Percentiles rank a stretch among this genome's conserved stretches.
These are phyloP conservation scores for Noctua comes DNA, from an alignment of 2,888 invertebrate genomes.

Conservation along the genomic window DNA sequence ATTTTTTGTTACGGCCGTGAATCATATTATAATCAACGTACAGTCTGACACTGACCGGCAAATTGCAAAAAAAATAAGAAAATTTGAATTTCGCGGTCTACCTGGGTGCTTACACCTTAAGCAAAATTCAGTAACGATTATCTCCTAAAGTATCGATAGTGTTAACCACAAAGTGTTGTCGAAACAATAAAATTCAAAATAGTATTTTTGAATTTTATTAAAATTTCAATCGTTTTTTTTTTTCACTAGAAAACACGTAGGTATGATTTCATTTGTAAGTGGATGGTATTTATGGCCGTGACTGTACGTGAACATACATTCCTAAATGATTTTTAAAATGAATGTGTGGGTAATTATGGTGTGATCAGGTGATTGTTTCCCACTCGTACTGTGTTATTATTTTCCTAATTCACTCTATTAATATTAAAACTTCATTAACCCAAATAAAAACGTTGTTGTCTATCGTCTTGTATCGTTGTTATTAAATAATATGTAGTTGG, in stretches of 20 bases:
- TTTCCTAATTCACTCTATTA: constrained; percentile 5
- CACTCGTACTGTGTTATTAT: neutral
- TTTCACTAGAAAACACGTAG: neutral
- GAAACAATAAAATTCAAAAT: neutral
- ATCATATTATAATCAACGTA: too few species aligned
- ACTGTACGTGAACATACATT: constrained; percentile 2
- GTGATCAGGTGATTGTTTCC: constrained; percentile 24
- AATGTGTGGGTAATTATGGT: constrained; percentile 34
- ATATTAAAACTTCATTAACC: constrained; percentile 20
- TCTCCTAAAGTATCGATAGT: neutral
- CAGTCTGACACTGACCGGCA: too few species aligned
- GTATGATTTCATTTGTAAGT: neutral
- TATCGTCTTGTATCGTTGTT: too few species aligned
- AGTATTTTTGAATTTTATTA: neutral
- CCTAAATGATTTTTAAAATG: constrained; percentile 29
- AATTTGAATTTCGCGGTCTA: too few species aligned
- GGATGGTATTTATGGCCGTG: neutral
- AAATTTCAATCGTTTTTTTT: neutral
- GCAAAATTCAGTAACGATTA: neutral
- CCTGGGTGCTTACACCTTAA: neutral
- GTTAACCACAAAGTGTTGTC: neutral
- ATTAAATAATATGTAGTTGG: neutral
- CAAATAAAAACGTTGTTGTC: neutral
- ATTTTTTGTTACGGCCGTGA: too few species aligned
- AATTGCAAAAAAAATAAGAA: too few species aligned